Conservation (phyloP, 2,797 vertebrate species). For the Sebastes matsubarae region DNA sequence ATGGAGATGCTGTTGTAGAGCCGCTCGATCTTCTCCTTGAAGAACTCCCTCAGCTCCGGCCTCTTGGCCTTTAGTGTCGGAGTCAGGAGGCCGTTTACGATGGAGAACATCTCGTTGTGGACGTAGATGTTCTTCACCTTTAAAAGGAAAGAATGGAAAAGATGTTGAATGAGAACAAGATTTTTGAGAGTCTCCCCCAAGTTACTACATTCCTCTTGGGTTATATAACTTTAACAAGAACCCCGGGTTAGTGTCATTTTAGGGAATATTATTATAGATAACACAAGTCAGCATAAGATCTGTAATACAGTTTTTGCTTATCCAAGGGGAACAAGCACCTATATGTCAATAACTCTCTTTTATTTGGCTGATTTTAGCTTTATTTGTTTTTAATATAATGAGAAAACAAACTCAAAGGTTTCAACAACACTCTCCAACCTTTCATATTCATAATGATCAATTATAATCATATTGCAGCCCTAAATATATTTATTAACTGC, state of each 20-base stretch:
- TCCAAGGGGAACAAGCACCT: not conserved
- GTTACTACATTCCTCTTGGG: not conserved
- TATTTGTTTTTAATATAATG: not conserved
- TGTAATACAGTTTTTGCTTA: not conserved
- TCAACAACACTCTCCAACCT: not conserved
- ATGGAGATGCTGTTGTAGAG: slow-evolving; percentile 93
- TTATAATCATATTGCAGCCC: no score
- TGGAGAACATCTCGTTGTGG: slow-evolving; percentile 95
- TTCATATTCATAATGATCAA: not conserved
- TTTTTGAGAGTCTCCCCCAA: not conserved
- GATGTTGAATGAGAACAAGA: not conserved
- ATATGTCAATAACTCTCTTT: not conserved
- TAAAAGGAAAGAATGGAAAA: not conserved
- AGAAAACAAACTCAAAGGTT: not conserved
- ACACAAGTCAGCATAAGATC: not conserved
- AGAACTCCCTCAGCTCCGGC: slow-evolving; percentile 94
- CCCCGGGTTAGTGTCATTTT: not conserved
- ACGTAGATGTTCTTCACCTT: slow-evolving; percentile 97
- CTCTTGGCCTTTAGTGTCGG: slow-evolving; percentile 96
- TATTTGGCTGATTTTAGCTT: not conserved
- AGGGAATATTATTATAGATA: not conserved
- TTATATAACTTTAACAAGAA: not conserved
- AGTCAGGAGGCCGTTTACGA: slow-evolving; percentile 94
- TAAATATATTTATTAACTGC: not conserved
- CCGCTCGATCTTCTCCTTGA: slow-evolving; percentile 92